Percentiles rank a stretch among this genome's conserved stretches.
These are phyloP conservation scores for Hyles vespertilio DNA, from an alignment of 1,140 invertebrate genomes.

Conservation along the genomic window DNA sequence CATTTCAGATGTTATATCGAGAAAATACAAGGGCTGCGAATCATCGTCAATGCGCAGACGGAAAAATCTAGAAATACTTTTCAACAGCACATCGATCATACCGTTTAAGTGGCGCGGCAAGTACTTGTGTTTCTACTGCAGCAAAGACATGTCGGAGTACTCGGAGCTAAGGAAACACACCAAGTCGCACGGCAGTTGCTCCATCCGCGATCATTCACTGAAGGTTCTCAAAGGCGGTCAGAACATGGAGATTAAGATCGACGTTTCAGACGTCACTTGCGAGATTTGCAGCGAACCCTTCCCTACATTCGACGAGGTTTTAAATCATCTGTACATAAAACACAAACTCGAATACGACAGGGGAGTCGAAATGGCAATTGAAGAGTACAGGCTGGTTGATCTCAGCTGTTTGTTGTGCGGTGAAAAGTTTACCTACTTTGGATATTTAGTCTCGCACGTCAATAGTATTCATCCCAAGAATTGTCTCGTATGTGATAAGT, in stretches of 20 bases:
- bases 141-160: constrained; percentile 52
- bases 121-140: constrained; percentile 64
- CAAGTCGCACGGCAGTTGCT: constrained; percentile 52
- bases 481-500: constrained; percentile 58
- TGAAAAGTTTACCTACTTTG: constrained; percentile 61
- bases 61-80: constrained; percentile 55
- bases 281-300: constrained; percentile 50
- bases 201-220: constrained; percentile 51
- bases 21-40: constrained; percentile 50
- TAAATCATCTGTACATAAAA: constrained; percentile 47
- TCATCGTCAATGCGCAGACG: constrained; percentile 57
- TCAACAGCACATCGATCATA: constrained; percentile 64
- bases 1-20: constrained; percentile 56
- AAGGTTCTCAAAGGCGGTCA: constrained; percentile 58
- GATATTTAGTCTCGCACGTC: constrained; percentile 60
- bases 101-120: constrained; percentile 69
- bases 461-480: constrained; percentile 63
- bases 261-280: constrained; percentile 50
- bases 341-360: constrained; percentile 54
- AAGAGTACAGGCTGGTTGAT: constrained; percentile 52
- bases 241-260: constrained; percentile 68
- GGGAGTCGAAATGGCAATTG: constrained; percentile 57
- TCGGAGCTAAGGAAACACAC: constrained; percentile 52
- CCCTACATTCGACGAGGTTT: constrained; percentile 34
- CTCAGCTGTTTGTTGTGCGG: constrained; percentile 45